phyloP scores from a whole-genome alignment of 2,888 invertebrate species.

The Tricholauxania praeusta region DNA sequence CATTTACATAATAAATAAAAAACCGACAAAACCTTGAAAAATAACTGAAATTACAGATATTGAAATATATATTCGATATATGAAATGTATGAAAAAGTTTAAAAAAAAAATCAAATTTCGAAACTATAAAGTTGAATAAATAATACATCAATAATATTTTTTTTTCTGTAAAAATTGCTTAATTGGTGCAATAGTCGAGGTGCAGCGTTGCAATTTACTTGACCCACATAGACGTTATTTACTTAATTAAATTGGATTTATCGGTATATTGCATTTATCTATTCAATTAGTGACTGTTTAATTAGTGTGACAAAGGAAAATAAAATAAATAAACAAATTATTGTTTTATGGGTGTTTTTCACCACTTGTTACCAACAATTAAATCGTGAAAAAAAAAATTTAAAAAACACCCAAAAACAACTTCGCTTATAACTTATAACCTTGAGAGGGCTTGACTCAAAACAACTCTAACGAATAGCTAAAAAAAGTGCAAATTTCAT shows the following conservation, averaged over 20 bases:
- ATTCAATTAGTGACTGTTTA: slow-evolving; percentile 19
- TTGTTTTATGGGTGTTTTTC: not conserved
- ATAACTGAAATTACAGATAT: too few species aligned
- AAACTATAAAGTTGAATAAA: too few species aligned
- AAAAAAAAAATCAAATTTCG: not conserved
- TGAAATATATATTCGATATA: too few species aligned
- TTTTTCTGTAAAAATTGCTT: too few species aligned
- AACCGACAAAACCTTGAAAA: too few species aligned
- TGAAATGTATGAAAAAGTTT: too few species aligned
- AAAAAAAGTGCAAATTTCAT: not conserved
- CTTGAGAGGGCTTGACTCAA: not conserved
- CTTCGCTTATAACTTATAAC: not conserved
- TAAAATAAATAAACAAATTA: slow-evolving; percentile 9
- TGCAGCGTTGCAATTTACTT: not conserved
- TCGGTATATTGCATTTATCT: slow-evolving; percentile 21
- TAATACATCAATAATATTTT: too few species aligned
- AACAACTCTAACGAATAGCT: not conserved
- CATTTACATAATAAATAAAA: too few species aligned
- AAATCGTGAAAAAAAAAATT: not conserved
- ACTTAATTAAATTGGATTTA: too few species aligned
- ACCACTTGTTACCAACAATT: not conserved
- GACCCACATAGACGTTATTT: not conserved
- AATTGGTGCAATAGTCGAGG: too few species aligned
- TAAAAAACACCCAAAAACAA: not conserved
- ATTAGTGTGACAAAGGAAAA: slow-evolving; percentile 8